These are phyloP conservation scores for Hormaphis cornu DNA, from an alignment of 1,140 invertebrate genomes.

Conservation along the genomic window DNA sequence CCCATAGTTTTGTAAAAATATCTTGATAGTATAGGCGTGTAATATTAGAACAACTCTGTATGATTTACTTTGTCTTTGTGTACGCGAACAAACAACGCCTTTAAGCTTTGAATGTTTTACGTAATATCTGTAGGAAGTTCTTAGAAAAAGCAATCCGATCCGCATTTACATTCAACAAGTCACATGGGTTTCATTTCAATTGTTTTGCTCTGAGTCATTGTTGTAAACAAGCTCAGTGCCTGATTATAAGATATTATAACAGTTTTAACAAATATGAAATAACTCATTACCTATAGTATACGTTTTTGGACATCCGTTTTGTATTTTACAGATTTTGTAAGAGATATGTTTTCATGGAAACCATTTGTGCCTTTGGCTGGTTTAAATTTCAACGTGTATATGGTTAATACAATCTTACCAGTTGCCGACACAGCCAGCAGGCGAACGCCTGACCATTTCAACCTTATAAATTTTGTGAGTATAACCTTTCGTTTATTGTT, in stretches of 20 bases:
- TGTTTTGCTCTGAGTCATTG: too few species aligned
- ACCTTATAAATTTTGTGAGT: conserved; percentile 41
- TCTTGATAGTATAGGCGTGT: too few species aligned
- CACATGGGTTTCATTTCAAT: neutral
- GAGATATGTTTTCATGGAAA: conserved; percentile 54
- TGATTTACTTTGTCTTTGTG: too few species aligned
- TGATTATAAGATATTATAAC: too few species aligned
- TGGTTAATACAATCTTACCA: conserved; percentile 49
- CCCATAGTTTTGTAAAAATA: too few species aligned
- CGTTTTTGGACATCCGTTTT: neutral
- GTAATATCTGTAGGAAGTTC: neutral
- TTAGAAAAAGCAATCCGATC: neutral
- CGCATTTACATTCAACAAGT: neutral
- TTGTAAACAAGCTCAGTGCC: too few species aligned
- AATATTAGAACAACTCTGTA: too few species aligned
- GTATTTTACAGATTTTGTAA: conserved; percentile 49
- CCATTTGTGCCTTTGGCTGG: conserved; percentile 58
- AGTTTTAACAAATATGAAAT: too few species aligned
- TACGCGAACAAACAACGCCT: neutral
- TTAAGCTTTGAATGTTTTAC: neutral
- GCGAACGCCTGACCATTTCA: conserved; percentile 43
- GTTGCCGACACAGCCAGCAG: conserved; percentile 44
- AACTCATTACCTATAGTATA: neutral
- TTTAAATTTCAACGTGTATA: conserved; percentile 60
- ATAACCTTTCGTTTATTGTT: neutral